Base-by-base conservation (phyloP, 2,888 invertebrate genomes). In the Dorcus parallelipipedus region DNA sequence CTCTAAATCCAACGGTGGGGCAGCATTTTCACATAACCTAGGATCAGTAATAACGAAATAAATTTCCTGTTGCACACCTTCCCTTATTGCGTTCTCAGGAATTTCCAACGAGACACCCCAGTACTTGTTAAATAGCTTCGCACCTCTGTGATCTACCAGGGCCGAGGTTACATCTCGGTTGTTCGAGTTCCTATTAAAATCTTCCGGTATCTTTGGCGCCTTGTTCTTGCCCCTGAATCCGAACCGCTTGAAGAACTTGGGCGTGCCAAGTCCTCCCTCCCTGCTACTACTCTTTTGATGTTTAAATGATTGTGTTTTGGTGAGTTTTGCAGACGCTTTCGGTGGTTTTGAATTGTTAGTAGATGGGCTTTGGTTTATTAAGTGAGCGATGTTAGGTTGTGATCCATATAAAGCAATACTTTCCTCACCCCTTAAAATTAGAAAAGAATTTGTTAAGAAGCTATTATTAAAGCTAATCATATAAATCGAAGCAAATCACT, bases 41-140 rank as follows among this genome's bases (percentile, higher is more conserved):
- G 90, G 89, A 78, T 90, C 90, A 68, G 89, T 88, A 71, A 91
- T 89, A 70, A 90, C 95, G 83, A 97, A 95, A 85, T 95, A 96
- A 76, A 97, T 89, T 78, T 95, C 94, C 81, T 95, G 95, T 72
- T 88, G 85, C 71, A 87, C 85, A 54, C 93, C 93, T 41, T 86
- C 84, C 51, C 90, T 86, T 66, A 97, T 87, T 49, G 96, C 96
- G 64, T 93, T 92, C 54, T 90, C 86, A 47, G 97, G 96, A 72
- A 97, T 91, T 71, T 91, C 86, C 63, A 97, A 81, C 52, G 91
- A 91, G 47, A 97, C 96, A 66, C 95, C 95, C 84, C 95, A 95
- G 75, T 93, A 89, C 66, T 90, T 87, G 74, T 93, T 93, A 67
- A 90, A 87, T 66, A 97, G 81, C 38, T 89, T 85, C 55, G 94